Base-by-base conservation (phyloP, 2,888 invertebrate genomes). In the Seira ritae region DNA sequence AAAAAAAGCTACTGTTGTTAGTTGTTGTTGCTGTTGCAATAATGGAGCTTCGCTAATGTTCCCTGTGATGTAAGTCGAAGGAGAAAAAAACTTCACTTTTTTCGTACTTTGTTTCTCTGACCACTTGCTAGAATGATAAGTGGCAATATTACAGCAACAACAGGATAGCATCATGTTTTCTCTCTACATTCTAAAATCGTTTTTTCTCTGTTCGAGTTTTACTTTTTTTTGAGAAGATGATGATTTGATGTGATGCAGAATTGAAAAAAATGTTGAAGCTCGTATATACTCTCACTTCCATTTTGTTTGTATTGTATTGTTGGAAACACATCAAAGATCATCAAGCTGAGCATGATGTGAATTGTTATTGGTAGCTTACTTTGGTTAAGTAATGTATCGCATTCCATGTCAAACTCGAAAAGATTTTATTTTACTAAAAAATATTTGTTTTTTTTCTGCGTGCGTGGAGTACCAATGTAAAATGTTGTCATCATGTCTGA, bases 171-270 rank as follows among this genome's bases (percentile, higher is more conserved):
- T 8, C 15, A 50, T 50, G 50, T 50, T 50, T 50, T 50, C 17
- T 50, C 17, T 50, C 3, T 50, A 50, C 3, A 50, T 8, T n/a
- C 50, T n/a, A 50, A 31, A 50, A 50, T 50, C 12, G 50, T 50
- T 50, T 50, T 50, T 50, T 50, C 42, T 50, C 50, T 50, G 15
- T 50, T 31, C 31, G 31, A 31, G 31, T 31, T 31, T 50, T 50
- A n/a, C 50, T 50, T n/a, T 50, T n/a, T 50, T 50, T 50, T n/a
- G 50, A n/a, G 50, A n/a, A n/a, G 50, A n/a, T 50, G 50, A 50
- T 50, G 50, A 50, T 50, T n/a, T 50, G 50, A 50, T 50, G 50
- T 50, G 50, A 50, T 50, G 50, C 15, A 50, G 50, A 50, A 42
- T 42, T 4, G 50, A 31, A 31, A 31, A 31, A 8, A 31, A 31